Conservation (phyloP, 1,140 invertebrate species). For the Zaprionus ornatus region DNA sequence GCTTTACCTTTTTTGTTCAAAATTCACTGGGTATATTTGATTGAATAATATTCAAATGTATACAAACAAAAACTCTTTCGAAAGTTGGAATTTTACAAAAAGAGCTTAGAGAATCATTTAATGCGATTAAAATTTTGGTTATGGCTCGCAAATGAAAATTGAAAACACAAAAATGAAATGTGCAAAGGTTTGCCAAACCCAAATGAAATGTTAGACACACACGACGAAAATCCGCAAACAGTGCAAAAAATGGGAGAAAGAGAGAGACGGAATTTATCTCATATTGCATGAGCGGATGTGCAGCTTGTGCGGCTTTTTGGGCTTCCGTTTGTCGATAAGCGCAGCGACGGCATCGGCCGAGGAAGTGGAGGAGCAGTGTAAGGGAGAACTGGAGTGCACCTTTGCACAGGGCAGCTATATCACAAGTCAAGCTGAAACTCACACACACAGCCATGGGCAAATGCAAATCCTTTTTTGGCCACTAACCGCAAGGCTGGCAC, state of each 20-base stretch:
- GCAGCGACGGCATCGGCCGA: not conserved
- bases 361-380: not conserved
- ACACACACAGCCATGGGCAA: not conserved
- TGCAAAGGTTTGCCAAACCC: not conserved
- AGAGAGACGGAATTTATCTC: not conserved
- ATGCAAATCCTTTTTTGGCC: constrained; percentile 16
- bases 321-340: constrained; percentile 19
- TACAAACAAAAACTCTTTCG: not conserved
- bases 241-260: not conserved
- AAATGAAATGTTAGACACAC: constrained; percentile 2
- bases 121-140: constrained; percentile 20
- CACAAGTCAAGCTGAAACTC: constrained; percentile 3
- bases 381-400: not conserved
- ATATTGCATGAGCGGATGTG: constrained; percentile 2
- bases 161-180: not conserved
- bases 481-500: not conserved
- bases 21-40: not conserved
- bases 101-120: not conserved
- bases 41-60: not conserved
- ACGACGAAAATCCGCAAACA: not conserved
- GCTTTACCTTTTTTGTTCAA: not conserved
- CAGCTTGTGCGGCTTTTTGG: not conserved
- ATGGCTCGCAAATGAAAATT: constrained; percentile 10
- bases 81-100: not conserved
- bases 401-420: not conserved